These are phyloP conservation scores for Cercocebus atys DNA, from an alignment of 2,113 vertebrate species.

Conservation along the genomic window DNA sequence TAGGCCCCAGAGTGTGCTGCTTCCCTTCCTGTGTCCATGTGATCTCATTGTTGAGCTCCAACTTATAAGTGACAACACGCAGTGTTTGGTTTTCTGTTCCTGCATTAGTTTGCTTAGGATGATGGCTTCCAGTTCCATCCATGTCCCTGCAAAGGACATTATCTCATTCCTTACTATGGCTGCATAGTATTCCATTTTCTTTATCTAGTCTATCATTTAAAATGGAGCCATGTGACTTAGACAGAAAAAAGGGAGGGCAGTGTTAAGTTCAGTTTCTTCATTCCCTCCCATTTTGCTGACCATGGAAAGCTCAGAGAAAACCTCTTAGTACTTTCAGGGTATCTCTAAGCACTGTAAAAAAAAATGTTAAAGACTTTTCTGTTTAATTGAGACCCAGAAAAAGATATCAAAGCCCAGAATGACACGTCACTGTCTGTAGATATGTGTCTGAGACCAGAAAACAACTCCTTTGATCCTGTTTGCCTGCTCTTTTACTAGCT, in stretches of 20 bases:
- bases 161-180: too few species aligned
- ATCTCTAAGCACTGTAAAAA: not conserved
- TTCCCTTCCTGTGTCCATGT: too few species aligned
- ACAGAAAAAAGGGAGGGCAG: not conserved
- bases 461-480: not conserved
- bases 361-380: not conserved
- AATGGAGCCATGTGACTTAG: not conserved
- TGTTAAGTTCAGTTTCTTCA: not conserved
- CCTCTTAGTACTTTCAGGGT: not conserved
- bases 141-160: too few species aligned
- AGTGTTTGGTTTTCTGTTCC: too few species aligned
- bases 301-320: not conserved
- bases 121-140: too few species aligned
- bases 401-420: not conserved
- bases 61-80: too few species aligned
- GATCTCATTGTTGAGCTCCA: too few species aligned
- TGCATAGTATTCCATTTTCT: too few species aligned
- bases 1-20: too few species aligned
- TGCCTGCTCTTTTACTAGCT: not conserved
- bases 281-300: not conserved
- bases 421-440: not conserved
- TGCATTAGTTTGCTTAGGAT: too few species aligned
- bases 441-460: not conserved
- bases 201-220: too few species aligned
- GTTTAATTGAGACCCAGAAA: not conserved